Percentiles rank a stretch among this genome's conserved stretches.
phyloP scores from a whole-genome alignment of 2,888 invertebrate species.

The Lithodes maja region DNA sequence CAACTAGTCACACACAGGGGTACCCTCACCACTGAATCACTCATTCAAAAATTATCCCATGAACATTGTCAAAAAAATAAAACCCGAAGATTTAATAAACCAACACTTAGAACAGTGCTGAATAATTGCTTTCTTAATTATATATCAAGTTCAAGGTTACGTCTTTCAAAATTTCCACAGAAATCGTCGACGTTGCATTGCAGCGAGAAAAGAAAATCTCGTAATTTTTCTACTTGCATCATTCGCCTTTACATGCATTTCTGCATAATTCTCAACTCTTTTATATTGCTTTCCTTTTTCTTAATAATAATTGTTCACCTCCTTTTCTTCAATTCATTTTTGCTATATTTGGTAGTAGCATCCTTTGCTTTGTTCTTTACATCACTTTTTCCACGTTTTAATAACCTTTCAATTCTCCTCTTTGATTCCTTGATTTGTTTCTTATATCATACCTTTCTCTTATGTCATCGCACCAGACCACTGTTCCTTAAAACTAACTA shows the following conservation, averaged over 20 bases:
- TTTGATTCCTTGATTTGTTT: neutral
- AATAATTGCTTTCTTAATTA: conserved; percentile 57
- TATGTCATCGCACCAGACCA: conserved; percentile 49
- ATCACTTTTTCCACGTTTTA: neutral
- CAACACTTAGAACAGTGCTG: conserved; percentile 69
- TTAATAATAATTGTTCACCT: neutral
- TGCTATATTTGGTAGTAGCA: neutral
- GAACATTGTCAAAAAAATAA: conserved; percentile 32
- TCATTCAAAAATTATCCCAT: neutral
- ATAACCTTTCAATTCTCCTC: neutral
- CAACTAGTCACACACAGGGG: conserved; percentile 64
- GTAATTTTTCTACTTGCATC: neutral
- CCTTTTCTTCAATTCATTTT: neutral
- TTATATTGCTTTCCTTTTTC: neutral
- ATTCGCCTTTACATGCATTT: neutral
- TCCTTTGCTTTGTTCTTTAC: neutral
- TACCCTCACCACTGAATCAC: conserved; percentile 60
- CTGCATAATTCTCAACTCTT: neutral
- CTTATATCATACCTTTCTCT: neutral
- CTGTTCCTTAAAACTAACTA: conserved; percentile 65
- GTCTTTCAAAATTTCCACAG: conserved; percentile 3
- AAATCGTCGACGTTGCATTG: neutral
- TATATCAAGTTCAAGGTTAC: conserved; percentile 48
- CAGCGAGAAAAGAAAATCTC: neutral
- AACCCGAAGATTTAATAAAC: conserved; percentile 62